phyloP scores from a whole-genome alignment of 35 echinoderm and acorn worm genomes.

The Eucidaris tribuloides region DNA sequence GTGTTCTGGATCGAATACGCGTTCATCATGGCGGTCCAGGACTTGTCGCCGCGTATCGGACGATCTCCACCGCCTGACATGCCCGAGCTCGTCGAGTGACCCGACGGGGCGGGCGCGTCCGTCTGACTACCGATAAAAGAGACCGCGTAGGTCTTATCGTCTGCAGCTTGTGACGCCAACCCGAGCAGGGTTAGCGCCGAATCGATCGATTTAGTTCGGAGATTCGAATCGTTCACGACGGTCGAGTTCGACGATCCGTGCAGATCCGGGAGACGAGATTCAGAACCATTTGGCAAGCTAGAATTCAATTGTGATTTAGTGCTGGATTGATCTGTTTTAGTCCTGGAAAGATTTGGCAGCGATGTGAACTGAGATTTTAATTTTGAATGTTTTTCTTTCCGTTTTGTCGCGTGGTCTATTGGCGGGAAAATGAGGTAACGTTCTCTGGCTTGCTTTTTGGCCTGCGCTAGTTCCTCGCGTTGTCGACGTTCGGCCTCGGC shows the following conservation, averaged over 20 bases:
- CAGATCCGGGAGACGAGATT: not conserved
- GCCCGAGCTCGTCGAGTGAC: not conserved
- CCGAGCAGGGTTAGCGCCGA: conserved; percentile 51
- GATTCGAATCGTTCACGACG: not conserved
- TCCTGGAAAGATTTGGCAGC: conserved; percentile 25
- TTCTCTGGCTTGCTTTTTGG: conserved; percentile 29
- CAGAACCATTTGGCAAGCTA: not conserved
- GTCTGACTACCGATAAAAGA: conserved; percentile 45
- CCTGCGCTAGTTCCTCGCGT: not conserved
- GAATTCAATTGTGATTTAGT: not conserved
- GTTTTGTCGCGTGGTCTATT: conserved; percentile 8
- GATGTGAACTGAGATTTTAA: not conserved
- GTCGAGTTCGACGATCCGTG: not conserved
- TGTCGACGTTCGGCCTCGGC: conserved; percentile 13
- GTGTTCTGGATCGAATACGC: conserved; percentile 51
- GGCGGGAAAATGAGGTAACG: conserved; percentile 47
- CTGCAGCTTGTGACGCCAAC: conserved; percentile 43
- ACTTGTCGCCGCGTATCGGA: too few species aligned
- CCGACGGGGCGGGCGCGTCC: not conserved
- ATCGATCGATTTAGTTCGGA: conserved; percentile 15
- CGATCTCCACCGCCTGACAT: not conserved
- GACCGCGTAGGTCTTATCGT: conserved; percentile 31
- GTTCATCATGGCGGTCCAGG: conserved; percentile 28
- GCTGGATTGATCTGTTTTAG: not conserved
- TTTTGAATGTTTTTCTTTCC: not conserved